These are phyloP conservation scores for Morpho deidamia DNA, from an alignment of 2,888 invertebrate species.

Conservation along the genomic window DNA sequence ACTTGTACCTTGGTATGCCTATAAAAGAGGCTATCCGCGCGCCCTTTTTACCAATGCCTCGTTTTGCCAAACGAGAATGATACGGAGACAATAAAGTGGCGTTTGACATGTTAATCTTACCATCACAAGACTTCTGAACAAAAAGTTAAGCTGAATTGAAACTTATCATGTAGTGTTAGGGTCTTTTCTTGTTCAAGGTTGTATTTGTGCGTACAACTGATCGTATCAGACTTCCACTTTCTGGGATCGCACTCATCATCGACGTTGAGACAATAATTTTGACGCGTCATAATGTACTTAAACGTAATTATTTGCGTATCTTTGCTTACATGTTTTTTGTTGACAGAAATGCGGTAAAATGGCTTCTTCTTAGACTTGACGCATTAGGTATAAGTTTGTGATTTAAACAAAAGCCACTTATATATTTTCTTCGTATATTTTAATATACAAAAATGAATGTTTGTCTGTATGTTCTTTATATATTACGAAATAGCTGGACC, in stretches of 20 bases:
- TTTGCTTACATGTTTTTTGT: slow-evolving; percentile 34
- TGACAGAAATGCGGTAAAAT: slow-evolving; percentile 5
- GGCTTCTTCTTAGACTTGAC: background rate
- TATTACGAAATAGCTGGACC: too few species aligned
- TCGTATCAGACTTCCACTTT: slow-evolving; percentile 53
- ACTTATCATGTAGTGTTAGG: slow-evolving; percentile 26
- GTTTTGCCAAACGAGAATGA: background rate
- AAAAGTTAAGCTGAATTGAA: slow-evolving; percentile 21
- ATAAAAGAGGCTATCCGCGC: background rate
- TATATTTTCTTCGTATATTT: too few species aligned
- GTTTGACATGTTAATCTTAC: slow-evolving; percentile 70
- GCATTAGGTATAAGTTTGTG: background rate
- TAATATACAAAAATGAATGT: too few species aligned
- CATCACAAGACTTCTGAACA: slow-evolving; percentile 29
- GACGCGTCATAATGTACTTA: slow-evolving; percentile 59
- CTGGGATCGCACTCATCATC: slow-evolving; percentile 50
- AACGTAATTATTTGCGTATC: slow-evolving; percentile 65
- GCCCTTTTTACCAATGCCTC: background rate
- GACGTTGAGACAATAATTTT: slow-evolving; percentile 66
- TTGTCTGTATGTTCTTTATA: too few species aligned
- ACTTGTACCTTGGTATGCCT: background rate
- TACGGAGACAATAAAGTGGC: slow-evolving; percentile 43
- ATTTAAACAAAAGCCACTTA: background rate
- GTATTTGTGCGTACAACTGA: slow-evolving; percentile 40
- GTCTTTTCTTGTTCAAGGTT: slow-evolving; percentile 4